Evolutionary conservation across 2,888 invertebrate species (phyloP), one percentile per base, ranked within the genome.

Genomic region (Laothoe populi): DNA sequence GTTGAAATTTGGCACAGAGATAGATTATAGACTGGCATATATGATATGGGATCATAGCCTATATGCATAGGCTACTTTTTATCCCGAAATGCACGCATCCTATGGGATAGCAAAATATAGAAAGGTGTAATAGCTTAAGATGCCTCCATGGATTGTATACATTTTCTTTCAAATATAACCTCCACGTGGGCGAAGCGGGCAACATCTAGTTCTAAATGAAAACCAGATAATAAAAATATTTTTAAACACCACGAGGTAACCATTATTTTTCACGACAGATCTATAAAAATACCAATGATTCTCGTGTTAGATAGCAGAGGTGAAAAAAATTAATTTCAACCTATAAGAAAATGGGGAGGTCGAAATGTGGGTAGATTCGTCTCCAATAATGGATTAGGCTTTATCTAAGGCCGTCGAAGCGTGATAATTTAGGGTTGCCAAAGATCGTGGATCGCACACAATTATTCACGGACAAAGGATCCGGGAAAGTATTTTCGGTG

Each of bases 311-410:
- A 53, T 35, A 35, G 19, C 35, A 35, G 53, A 53, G 19, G 53
- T 35, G 19, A 53, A 35, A 46, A 48, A 53, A 53, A 35, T 19
- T 31, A 31, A 49, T 31, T 49, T 31, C 35, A 35, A 11, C 53
- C 53, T 35, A 49, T 31, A 60, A 60, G 38, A 48, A 35, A 60
- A 24, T 19, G 16, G 24, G 45, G 26, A 19, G 26, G 26, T n/a
- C 40, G 38, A 40, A 53, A 53, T 31, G 53, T 19, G 19, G 53
- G 60, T 19, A 63, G 42, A 44, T 53, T 63, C 23, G 26, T 60
- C 70, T 63, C 70, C 62, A 71, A 71, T 82, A 81, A 83, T 83
- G 76, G 75, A 74, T 78, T 79, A 82, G 84, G 83, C 83, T 82
- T 84, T 83, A 81, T 85, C 78, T 74, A 68, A 67, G 76, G 64